phyloP scores from a whole-genome alignment of 64 coral and sea anemone species.

The Trachythela sp. region DNA sequence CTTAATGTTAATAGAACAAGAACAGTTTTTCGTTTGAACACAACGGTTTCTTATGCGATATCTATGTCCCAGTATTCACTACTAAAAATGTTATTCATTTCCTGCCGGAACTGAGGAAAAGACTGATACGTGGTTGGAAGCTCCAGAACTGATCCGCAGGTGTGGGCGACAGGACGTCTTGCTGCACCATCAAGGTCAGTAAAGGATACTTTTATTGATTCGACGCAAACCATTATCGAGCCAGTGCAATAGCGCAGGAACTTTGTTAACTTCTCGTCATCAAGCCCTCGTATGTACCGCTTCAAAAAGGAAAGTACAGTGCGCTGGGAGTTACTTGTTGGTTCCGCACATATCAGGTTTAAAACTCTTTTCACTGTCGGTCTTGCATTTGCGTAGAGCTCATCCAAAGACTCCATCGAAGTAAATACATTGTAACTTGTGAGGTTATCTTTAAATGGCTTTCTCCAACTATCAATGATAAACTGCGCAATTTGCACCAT shows the following conservation, averaged over 20 bases:
- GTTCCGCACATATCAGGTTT: neutral
- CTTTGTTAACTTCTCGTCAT: neutral
- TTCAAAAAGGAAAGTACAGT: neutral
- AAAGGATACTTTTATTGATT: neutral
- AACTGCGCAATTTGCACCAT: neutral
- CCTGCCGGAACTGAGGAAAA: constrained; percentile 34
- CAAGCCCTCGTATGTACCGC: neutral
- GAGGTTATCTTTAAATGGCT: neutral
- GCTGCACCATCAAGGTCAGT: constrained; percentile 32
- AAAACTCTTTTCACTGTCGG: neutral
- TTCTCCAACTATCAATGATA: neutral
- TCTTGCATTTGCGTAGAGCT: neutral
- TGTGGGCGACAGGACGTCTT: constrained; percentile 27
- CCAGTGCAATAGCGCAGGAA: neutral
- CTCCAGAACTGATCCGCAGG: constrained; percentile 41
- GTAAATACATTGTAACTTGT: neutral
- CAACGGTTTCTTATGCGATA: neutral
- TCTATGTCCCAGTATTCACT: neutral
- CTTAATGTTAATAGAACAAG: no score
- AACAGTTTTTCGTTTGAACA: no score
- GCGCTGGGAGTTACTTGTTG: neutral
- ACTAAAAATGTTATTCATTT: constrained; percentile 24
- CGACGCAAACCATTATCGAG: neutral
- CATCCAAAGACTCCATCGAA: neutral
- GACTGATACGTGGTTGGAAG: constrained; percentile 33